phyloP scores from a whole-genome alignment of 2,888 invertebrate species.

The Eremobia ochroleuca region DNA sequence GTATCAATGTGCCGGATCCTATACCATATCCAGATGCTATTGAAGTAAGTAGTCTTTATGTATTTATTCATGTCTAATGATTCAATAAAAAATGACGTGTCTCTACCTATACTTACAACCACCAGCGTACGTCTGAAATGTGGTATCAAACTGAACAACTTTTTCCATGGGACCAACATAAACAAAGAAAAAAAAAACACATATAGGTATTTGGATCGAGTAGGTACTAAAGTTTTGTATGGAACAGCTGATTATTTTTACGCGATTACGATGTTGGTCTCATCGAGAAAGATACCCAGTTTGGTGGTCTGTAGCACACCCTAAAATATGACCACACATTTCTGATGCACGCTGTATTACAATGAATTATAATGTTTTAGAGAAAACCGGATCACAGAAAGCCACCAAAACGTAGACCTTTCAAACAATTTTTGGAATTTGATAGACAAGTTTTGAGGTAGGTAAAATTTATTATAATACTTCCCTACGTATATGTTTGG shows the following conservation, averaged over 20 bases:
- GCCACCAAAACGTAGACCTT: conserved; percentile 91
- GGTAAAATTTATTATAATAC: conserved; percentile 6
- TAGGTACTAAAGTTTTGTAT: no score
- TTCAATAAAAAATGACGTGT: not conserved
- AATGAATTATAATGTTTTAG: conserved; percentile 74
- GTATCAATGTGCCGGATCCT: conserved; percentile 95
- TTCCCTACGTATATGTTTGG: not conserved
- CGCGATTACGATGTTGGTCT: not conserved
- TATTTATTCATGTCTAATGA: not conserved
- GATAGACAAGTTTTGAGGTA: conserved; percentile 93
- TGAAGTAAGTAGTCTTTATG: conserved; percentile 72
- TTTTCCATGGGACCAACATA: no score
- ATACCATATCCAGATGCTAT: conserved; percentile 84
- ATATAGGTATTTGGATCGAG: no score
- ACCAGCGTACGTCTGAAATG: not conserved
- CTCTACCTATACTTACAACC: no score
- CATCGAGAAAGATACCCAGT: not conserved
- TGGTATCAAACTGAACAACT: no score
- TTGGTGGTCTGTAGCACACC: not conserved
- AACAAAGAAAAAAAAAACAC: no score
- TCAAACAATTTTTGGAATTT: conserved; percentile 95
- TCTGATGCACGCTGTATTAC: not conserved
- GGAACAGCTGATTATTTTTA: not conserved
- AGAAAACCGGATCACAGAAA: conserved; percentile 72
- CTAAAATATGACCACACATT: not conserved